Evolutionary conservation across 2,888 invertebrate genomes (phyloP), one percentile per base, ranked within the genome.

Genomic region (Teinopalpus imperialis): DNA sequence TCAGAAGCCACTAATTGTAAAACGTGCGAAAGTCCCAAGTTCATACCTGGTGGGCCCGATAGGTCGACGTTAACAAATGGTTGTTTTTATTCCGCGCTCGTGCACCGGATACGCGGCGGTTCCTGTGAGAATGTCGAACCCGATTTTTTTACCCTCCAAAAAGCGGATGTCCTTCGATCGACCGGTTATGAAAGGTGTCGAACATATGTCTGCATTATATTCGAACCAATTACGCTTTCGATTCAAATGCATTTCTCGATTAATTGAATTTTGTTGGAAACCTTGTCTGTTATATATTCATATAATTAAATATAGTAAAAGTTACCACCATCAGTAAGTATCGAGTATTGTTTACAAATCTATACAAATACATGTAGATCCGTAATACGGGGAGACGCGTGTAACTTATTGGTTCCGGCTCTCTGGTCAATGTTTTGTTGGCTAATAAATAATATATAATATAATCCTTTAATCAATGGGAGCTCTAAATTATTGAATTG

Each of bases 131-230:
- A 86, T 83, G 82, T 81, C 75, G 85, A 81, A 70, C 77, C 79
- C 77, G 63, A 75, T 79, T 80, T 81, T 81, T 77, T 80, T 73
- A 74, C 74, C 69, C 69, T 75, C 80, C 77, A 82, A 86, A 87
- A 85, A 86, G 82, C 86, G 87, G 87, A 88, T 83, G 87, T 88
- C 87, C 87, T 88, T 87, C 86, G 70, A 70, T 64, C 76, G 77
- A 86, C 85, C 81, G 87, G 85, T 85, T 87, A 86, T 87, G 82
- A 87, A 88, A 88, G 87, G 87, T 87, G 87, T 87, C 79, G 83
- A 88, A 74, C 87, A 88, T 81, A 86, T 88, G 86, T 82, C 80
- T 78, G 76, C 63, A 74, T 75, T 70, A 66, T 70, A 70, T 79
- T 68, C 57, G 61, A 73, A 66, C 59, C 64, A 65, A 71, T 68